Conservation (phyloP, 1,140 invertebrate genomes). For the Ceratina australensis region DNA sequence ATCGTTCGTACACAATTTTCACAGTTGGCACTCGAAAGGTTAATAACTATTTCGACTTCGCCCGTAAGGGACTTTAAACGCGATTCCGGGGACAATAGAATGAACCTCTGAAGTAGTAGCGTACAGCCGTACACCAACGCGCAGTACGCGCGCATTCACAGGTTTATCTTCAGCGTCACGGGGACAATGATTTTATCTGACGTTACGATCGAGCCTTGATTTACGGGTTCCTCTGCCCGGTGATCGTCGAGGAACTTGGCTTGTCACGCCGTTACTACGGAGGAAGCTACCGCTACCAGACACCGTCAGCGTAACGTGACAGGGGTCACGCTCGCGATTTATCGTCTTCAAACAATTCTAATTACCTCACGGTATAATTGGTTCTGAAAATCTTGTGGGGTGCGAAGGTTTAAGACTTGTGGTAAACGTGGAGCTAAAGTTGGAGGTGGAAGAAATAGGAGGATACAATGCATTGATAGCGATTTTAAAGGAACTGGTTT, state of each 20-base stretch:
- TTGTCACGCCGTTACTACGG: slow-evolving; percentile 18
- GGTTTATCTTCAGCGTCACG: slow-evolving; percentile 23
- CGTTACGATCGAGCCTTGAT: slow-evolving; percentile 32
- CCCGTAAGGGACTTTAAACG: background rate
- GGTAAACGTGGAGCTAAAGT: no score
- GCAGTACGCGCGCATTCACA: background rate
- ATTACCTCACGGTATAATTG: background rate
- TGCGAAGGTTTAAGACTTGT: no score
- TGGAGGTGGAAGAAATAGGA: no score
- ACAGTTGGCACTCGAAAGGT: no score
- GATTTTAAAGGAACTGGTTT: no score
- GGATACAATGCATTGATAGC: no score
- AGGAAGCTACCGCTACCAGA: slow-evolving; percentile 7
- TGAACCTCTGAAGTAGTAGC: background rate
- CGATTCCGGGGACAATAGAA: background rate
- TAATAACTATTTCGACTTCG: no score
- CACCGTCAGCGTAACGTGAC: slow-evolving; percentile 22
- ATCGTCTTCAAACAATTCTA: background rate
- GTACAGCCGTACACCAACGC: background rate
- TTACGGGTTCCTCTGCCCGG: slow-evolving; percentile 24
- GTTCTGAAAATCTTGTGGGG: no score
- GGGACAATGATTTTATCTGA: slow-evolving; percentile 34
- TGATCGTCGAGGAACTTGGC: slow-evolving; percentile 32
- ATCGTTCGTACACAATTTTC: no score
- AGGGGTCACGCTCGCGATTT: slow-evolving; percentile 17